A percentile compares a stretch with the other conserved stretches of the same genome.
Evolutionary conservation across 1,140 invertebrate genomes (phyloP).

Genomic region (Belonocnema kinseyi): DNA sequence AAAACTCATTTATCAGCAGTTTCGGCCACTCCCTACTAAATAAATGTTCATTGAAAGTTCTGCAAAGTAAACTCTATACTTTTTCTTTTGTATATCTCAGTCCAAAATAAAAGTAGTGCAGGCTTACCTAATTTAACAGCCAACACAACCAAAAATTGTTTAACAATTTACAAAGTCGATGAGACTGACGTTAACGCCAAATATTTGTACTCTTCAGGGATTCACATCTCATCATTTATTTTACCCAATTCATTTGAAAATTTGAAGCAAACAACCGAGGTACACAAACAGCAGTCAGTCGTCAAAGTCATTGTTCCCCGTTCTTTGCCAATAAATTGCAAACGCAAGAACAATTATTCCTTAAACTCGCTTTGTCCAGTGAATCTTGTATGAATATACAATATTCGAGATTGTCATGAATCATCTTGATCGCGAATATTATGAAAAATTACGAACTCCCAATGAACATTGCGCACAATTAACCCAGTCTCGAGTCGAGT

Average conservation of each 20-base stretch:
- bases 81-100: neutral
- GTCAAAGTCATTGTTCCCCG: too few species aligned
- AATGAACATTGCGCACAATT: slow-evolving; percentile 36
- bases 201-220: too few species aligned
- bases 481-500: neutral
- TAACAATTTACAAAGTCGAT: too few species aligned
- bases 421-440: slow-evolving; percentile 10
- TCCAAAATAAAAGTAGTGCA: neutral
- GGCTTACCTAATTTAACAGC: neutral
- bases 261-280: too few species aligned
- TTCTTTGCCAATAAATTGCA: too few species aligned
- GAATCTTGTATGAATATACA: neutral
- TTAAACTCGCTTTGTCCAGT: too few species aligned
- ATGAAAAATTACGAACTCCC: slow-evolving; percentile 35
- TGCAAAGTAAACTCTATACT: neutral
- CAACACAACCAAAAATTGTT: neutral
- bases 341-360: too few species aligned
- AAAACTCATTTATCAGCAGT: neutral
- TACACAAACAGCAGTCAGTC: too few species aligned
- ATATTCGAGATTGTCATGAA: slow-evolving; percentile 34
- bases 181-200: too few species aligned
- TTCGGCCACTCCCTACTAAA: neutral
- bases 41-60: slow-evolving; percentile 12
- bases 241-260: too few species aligned
- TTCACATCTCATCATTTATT: too few species aligned